Conservation (phyloP, 2,888 invertebrate genomes). For the Plemyria rubiginata region DNA sequence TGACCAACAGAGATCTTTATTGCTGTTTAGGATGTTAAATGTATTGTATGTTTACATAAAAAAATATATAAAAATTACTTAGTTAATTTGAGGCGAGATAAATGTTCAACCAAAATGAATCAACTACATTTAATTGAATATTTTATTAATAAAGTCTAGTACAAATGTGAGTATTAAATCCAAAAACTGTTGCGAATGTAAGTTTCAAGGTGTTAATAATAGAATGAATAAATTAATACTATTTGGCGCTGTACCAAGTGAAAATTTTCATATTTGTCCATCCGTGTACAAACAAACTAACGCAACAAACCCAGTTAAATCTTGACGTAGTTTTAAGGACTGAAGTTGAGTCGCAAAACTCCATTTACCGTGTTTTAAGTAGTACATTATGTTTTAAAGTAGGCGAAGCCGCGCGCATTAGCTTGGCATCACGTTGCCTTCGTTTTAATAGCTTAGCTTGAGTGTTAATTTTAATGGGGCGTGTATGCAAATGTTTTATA, state of each 20-base stretch:
- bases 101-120: too few species aligned
- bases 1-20: too few species aligned
- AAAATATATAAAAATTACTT: too few species aligned
- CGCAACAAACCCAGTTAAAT: slow-evolving; percentile 6
- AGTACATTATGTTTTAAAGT: slow-evolving; percentile 28
- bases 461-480: slow-evolving; percentile 10
- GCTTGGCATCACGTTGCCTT: slow-evolving; percentile 29
- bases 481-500: too few species aligned
- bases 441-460: slow-evolving; percentile 18
- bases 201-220: slow-evolving; percentile 3
- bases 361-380: slow-evolving; percentile 11
- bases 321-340: slow-evolving; percentile 25
- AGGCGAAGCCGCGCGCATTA: slow-evolving; percentile 32
- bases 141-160: too few species aligned
- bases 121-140: too few species aligned
- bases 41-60: too few species aligned
- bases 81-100: too few species aligned
- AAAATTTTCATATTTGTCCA: slow-evolving; percentile 2
- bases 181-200: slow-evolving; percentile 1
- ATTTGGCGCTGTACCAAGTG: slow-evolving; percentile 1
- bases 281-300: background rate
- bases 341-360: slow-evolving; percentile 21
- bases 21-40: too few species aligned
- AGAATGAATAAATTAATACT: slow-evolving; percentile 1
- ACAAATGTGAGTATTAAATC: background rate